Conservation (phyloP, 1,140 invertebrate species). For the Chelonus insularis region DNA sequence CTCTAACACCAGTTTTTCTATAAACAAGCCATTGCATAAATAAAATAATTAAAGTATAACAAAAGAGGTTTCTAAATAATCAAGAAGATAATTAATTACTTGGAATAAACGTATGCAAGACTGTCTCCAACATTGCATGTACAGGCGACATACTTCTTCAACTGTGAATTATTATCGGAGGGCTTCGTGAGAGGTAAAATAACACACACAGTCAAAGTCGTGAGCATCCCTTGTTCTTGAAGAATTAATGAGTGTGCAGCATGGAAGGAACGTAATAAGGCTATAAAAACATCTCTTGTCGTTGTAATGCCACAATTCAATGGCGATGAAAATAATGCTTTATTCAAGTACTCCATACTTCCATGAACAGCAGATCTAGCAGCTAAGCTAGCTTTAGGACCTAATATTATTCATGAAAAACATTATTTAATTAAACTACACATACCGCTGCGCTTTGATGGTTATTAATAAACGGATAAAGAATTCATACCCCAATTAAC, state of each 20-base stretch:
- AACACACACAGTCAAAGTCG: constrained; percentile 81
- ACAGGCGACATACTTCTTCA: constrained; percentile 76
- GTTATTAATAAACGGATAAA: too few species aligned
- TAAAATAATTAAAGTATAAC: too few species aligned
- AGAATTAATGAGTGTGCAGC: constrained; percentile 86
- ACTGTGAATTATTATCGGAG: constrained; percentile 41
- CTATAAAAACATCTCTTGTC: constrained; percentile 73
- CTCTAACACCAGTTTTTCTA: constrained; percentile 50
- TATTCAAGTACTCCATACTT: constrained; percentile 82
- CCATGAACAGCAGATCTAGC: constrained; percentile 87
- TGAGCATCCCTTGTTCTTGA: constrained; percentile 83
- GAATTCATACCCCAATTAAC: constrained; percentile 84
- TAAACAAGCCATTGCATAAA: too few species aligned
- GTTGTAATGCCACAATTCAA: constrained; percentile 44
- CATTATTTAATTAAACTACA: constrained; percentile 3
- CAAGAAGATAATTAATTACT: constrained; percentile 43
- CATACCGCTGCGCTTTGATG: too few species aligned
- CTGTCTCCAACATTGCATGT: constrained; percentile 91
- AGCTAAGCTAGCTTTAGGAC: constrained; percentile 82
- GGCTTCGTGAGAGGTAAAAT: constrained; percentile 66
- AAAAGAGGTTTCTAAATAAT: too few species aligned
- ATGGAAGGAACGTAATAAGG: constrained; percentile 81
- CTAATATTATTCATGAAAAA: constrained; percentile 57
- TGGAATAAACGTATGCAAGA: constrained; percentile 85
- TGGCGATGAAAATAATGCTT: constrained; percentile 67